Conservation (phyloP, 1,140 invertebrate species). For the Ptiloglossa arizonensis region DNA sequence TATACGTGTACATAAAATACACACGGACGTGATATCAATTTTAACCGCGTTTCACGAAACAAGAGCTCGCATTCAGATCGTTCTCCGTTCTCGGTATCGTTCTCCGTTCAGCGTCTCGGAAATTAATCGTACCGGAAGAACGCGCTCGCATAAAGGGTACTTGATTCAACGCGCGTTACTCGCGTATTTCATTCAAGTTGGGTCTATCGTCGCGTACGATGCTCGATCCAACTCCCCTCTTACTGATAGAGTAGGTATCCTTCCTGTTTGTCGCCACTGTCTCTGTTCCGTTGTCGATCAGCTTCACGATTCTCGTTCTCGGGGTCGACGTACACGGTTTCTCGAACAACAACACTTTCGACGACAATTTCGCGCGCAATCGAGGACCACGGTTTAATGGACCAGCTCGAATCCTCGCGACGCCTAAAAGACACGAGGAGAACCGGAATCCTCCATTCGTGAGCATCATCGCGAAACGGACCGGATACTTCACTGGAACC, state of each 20-base stretch:
- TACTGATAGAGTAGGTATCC: background rate
- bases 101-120: conserved; percentile 21
- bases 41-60: conserved; percentile 45
- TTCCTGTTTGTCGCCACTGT: background rate
- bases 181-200: conserved; percentile 52
- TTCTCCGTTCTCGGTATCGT: background rate
- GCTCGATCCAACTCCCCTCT: no score
- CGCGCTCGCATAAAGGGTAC: conserved; percentile 14
- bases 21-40: conserved; percentile 64
- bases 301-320: conserved; percentile 60
- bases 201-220: no score
- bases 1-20: no score
- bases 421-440: no score
- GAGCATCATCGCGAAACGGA: no score
- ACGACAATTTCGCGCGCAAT: conserved; percentile 23
- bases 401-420: no score
- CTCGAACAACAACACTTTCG: conserved; percentile 47
- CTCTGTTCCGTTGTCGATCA: conserved; percentile 43
- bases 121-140: conserved; percentile 65
- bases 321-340: conserved; percentile 54
- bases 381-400: no score
- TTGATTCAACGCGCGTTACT: conserved; percentile 44
- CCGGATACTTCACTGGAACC: no score
- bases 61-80: conserved; percentile 56
- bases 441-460: no score